Evolutionary conservation across 1,140 invertebrate species (phyloP).

Genomic region (Lethrus apterus): DNA sequence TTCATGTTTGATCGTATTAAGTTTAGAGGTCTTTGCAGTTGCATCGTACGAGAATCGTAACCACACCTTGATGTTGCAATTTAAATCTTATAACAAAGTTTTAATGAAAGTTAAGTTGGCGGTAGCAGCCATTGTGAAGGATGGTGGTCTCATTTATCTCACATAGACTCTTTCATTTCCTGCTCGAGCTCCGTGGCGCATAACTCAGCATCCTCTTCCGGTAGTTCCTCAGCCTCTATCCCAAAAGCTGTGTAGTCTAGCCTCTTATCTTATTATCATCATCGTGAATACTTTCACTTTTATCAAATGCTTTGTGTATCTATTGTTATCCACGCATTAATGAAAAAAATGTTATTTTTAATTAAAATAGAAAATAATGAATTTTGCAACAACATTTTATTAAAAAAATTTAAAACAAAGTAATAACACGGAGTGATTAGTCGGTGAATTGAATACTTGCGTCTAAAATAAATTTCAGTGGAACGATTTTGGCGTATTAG

Average conservation of each 20-base stretch:
- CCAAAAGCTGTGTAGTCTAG: conserved; percentile 15
- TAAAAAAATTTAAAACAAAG: neutral
- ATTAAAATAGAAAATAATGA: neutral
- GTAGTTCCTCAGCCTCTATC: conserved; percentile 18
- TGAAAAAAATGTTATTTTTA: neutral
- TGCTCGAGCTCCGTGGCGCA: conserved; percentile 21
- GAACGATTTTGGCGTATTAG: neutral
- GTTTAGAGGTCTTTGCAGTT: no score
- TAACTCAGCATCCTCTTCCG: conserved; percentile 22
- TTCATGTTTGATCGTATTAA: no score
- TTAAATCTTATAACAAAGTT: conserved; percentile 25
- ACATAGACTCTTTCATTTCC: conserved; percentile 25
- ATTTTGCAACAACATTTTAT: neutral
- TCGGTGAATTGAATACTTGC: neutral
- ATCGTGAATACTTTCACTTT: neutral
- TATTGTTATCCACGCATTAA: neutral
- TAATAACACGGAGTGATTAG: neutral
- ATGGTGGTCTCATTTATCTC: conserved; percentile 23
- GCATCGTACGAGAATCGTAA: conserved; percentile 16
- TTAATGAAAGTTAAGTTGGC: conserved; percentile 24
- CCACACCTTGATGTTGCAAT: conserved; percentile 23
- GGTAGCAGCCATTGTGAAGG: conserved; percentile 20
- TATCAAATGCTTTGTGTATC: neutral
- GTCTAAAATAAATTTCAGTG: neutral
- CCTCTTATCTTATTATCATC: conserved; percentile 18